Evolutionary conservation across 2,113 vertebrate genomes (phyloP).

Genomic region (Panurus biarmicus): DNA sequence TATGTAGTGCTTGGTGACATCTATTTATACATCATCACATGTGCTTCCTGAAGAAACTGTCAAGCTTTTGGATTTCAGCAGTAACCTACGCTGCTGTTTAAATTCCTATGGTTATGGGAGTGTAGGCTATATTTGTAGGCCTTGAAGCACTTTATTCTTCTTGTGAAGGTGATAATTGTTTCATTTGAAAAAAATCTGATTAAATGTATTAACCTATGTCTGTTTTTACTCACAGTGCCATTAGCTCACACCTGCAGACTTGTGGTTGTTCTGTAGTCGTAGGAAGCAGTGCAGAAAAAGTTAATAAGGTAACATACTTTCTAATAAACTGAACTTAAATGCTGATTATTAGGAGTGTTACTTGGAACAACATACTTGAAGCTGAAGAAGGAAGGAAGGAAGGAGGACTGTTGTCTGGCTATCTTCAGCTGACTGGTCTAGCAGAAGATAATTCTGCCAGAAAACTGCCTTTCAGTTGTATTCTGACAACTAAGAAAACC

Average conservation of each 20-base stretch:
- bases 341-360: not conserved
- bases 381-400: not conserved
- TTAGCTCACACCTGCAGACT: slow-evolving; percentile 96
- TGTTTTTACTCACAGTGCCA: slow-evolving; percentile 76
- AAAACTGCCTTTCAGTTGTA: not conserved
- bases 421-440: not conserved
- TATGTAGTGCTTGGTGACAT: not conserved
- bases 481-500: not conserved
- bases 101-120: not conserved
- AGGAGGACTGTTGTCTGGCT: not conserved
- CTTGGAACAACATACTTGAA: not conserved
- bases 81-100: not conserved
- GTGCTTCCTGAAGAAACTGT: not conserved
- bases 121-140: not conserved
- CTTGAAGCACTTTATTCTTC: not conserved
- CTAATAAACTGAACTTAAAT: not conserved
- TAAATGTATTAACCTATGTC: not conserved
- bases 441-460: not conserved
- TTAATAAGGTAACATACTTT: slow-evolving; percentile 86
- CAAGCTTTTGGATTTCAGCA: not conserved
- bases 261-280: slow-evolving; percentile 96
- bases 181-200: not conserved
- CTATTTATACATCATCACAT: not conserved
- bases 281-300: slow-evolving; percentile 94
- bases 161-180: not conserved